phyloP scores from a whole-genome alignment of 2,888 invertebrate genomes.

The Eutolmus rufibarbis region DNA sequence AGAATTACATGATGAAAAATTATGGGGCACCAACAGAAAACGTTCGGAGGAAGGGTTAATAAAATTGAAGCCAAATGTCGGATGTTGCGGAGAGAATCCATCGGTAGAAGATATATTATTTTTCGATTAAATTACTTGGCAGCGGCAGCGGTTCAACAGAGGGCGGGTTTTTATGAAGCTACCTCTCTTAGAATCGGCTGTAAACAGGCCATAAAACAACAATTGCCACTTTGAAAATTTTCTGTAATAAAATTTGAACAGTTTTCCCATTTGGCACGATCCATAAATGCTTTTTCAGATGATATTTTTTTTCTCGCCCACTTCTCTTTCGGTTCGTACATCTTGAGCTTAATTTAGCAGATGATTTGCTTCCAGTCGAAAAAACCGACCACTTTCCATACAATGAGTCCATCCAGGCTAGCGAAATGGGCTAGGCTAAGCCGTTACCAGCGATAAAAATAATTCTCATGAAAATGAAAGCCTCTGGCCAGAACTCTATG shows the following conservation, averaged over 20 bases:
- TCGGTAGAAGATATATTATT: neutral
- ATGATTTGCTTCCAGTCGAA: neutral
- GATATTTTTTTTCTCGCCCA: neutral
- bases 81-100: neutral
- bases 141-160: neutral
- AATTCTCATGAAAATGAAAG: neutral
- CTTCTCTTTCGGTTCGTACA: neutral
- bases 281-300: neutral
- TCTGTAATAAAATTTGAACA: neutral
- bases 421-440: neutral
- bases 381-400: neutral
- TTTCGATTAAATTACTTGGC: neutral
- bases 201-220: neutral
- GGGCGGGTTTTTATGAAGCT: neutral
- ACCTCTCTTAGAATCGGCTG: neutral
- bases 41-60: neutral
- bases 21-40: neutral
- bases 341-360: neutral
- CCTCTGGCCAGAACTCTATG: neutral
- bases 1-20: neutral
- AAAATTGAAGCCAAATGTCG: neutral
- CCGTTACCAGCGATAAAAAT: neutral
- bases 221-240: neutral
- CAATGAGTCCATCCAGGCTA: neutral
- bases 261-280: neutral